Conservation (phyloP, 2,797 vertebrate genomes). For the Sebastes itinus region DNA sequence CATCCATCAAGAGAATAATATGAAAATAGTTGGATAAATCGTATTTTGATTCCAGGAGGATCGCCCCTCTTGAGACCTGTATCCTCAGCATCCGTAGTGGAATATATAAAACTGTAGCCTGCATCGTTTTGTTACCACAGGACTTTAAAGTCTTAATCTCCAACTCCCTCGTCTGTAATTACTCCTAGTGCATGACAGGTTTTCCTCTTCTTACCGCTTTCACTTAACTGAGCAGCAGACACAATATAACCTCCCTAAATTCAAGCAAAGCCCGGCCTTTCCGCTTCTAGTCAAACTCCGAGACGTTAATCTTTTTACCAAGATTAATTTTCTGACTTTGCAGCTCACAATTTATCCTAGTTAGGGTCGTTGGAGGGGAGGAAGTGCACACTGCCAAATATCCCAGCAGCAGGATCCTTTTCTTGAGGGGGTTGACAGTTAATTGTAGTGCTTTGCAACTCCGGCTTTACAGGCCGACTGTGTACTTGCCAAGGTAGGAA, state of each 20-base stretch:
- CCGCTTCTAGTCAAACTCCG: constrained; percentile 15
- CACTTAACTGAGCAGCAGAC: constrained; percentile 35
- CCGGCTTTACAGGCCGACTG: constrained; percentile 20
- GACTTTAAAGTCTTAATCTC: constrained; percentile 50
- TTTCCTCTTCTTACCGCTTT: constrained; percentile 19
- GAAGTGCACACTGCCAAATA: constrained; percentile 18
- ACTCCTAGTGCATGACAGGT: constrained; percentile 25
- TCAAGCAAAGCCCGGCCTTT: constrained; percentile 24
- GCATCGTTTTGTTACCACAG: constrained; percentile 29
- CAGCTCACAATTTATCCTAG: constrained; percentile 39
- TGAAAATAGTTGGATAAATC: constrained; percentile 20
- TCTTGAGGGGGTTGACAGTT: constrained; percentile 31
- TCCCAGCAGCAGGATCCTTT: background rate
- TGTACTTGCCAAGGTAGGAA: constrained; percentile 35
- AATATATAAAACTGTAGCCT: constrained; percentile 16
- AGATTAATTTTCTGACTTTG: constrained; percentile 45
- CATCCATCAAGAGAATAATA: constrained; percentile 10
- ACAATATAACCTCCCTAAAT: constrained; percentile 33
- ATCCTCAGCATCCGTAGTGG: background rate
- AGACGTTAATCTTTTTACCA: constrained; percentile 42
- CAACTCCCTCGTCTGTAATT: constrained; percentile 41
- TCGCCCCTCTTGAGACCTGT: background rate
- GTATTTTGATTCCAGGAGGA: constrained; percentile 23
- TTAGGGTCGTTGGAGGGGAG: constrained; percentile 26
- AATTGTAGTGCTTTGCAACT: constrained; percentile 33